These are phyloP conservation scores for Hirtodrosophila confusa DNA, from an alignment of 2,888 invertebrate species.

Conservation along the genomic window DNA sequence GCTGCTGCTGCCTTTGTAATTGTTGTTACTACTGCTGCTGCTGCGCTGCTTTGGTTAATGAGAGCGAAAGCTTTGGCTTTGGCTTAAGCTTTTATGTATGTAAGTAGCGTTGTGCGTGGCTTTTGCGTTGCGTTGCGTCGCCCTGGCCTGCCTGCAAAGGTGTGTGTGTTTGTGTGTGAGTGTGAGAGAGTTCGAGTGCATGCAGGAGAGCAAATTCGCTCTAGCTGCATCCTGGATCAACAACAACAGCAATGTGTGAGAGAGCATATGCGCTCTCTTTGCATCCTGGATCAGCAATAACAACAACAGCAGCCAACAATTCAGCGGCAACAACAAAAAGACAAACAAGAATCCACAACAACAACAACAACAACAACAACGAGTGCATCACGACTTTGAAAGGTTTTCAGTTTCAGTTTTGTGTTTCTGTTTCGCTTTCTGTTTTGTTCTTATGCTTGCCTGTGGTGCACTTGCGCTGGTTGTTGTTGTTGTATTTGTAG, in stretches of 20 bases:
- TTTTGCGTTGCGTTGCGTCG: slow-evolving; percentile 60
- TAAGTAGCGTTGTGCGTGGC: slow-evolving; percentile 62
- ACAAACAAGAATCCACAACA: not conserved
- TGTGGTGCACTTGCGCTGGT: slow-evolving; percentile 32
- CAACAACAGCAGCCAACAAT: slow-evolving; percentile 25
- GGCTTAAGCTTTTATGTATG: slow-evolving; percentile 60
- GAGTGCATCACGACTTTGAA: slow-evolving; percentile 49
- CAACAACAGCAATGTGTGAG: slow-evolving; percentile 13
- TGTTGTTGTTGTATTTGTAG: slow-evolving; percentile 54
- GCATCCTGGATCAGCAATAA: slow-evolving; percentile 46
- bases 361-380: slow-evolving; percentile 14
- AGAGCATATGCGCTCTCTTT: slow-evolving; percentile 13
- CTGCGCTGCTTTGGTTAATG: slow-evolving; percentile 10
- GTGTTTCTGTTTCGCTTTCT: slow-evolving; percentile 64
- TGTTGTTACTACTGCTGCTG: slow-evolving; percentile 21
- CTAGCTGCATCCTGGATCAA: not conserved
- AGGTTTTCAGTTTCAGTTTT: slow-evolving; percentile 53
- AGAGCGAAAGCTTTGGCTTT: slow-evolving; percentile 31
- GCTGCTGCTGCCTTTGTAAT: slow-evolving; percentile 29
- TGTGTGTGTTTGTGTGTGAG: slow-evolving; percentile 16
- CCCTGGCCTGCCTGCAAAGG: slow-evolving; percentile 72
- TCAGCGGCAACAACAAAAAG: slow-evolving; percentile 11
- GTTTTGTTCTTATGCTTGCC: slow-evolving; percentile 62
- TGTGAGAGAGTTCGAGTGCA: slow-evolving; percentile 9
- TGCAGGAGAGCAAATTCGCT: slow-evolving; percentile 38